Conservation (phyloP, 1,140 invertebrate species). For the Olivierus martensii region DNA sequence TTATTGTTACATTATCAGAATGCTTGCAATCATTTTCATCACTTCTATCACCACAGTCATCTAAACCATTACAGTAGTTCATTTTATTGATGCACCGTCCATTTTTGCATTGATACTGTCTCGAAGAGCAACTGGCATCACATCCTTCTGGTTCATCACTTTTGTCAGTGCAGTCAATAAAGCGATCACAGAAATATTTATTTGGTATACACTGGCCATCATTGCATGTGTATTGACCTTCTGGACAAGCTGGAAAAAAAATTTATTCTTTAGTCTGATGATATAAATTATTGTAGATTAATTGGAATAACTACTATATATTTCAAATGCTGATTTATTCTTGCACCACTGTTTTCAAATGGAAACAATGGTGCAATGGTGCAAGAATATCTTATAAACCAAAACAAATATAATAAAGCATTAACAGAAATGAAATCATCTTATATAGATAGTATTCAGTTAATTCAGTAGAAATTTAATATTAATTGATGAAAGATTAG, state of each 20-base stretch:
- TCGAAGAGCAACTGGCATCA: slow-evolving; percentile 40
- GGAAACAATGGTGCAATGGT: too few relatives aligned
- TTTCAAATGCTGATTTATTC: too few relatives aligned
- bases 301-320: not conserved
- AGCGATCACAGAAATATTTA: slow-evolving; percentile 49
- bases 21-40: slow-evolving; percentile 50
- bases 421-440: too few relatives aligned
- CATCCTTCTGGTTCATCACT: slow-evolving; percentile 47
- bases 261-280: not conserved
- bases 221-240: slow-evolving; percentile 43
- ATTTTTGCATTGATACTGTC: slow-evolving; percentile 50
- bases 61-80: slow-evolving; percentile 57
- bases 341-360: too few relatives aligned
- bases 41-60: slow-evolving; percentile 60
- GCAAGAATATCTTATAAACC: too few relatives aligned
- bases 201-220: slow-evolving; percentile 51
- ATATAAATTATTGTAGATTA: not conserved
- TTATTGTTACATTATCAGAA: too few relatives aligned
- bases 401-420: too few relatives aligned
- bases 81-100: slow-evolving; percentile 44
- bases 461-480: too few relatives aligned
- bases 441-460: too few relatives aligned
- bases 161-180: slow-evolving; percentile 50
- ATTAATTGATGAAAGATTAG: too few relatives aligned
- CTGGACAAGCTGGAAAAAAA: slow-evolving; percentile 26